These are phyloP conservation scores for Girardinus metallicus DNA, from an alignment of 2,797 vertebrate species.

Conservation along the genomic window DNA sequence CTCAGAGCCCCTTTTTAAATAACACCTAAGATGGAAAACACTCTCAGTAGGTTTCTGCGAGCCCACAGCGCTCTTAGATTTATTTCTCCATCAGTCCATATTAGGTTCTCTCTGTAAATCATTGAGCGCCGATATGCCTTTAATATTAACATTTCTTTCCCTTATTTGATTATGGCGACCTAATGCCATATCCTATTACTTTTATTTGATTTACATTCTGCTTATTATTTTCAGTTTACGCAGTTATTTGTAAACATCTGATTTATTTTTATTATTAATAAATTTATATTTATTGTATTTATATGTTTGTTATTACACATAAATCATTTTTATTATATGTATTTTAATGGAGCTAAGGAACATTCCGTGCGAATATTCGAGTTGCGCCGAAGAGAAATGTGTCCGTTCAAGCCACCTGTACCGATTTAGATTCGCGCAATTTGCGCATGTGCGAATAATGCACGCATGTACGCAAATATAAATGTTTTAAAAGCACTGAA, in stretches of 20 bases:
- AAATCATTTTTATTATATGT: neutral
- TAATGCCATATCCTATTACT: neutral
- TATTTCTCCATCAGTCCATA: constrained; percentile 19
- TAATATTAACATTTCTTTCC: neutral
- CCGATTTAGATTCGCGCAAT: neutral
- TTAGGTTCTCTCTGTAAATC: constrained; percentile 3
- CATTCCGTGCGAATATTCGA: neutral
- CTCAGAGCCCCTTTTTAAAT: neutral
- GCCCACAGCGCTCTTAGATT: constrained; percentile 1
- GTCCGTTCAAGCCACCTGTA: neutral
- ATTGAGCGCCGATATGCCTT: neutral
- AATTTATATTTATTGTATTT: neutral
- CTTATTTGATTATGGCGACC: neutral
- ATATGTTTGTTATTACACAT: neutral
- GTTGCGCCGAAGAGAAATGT: neutral
- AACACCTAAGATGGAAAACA: constrained; percentile 11
- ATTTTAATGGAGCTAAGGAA: neutral
- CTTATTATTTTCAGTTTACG: neutral
- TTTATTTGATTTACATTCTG: neutral
- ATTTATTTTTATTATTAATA: neutral
- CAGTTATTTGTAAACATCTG: neutral
- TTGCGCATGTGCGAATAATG: constrained; percentile 1
- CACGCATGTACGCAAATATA: neutral
- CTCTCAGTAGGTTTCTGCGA: neutral
- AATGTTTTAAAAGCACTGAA: neutral